Conservation (phyloP, 2,797 vertebrate species). For the Pelodytes ibericus region DNA sequence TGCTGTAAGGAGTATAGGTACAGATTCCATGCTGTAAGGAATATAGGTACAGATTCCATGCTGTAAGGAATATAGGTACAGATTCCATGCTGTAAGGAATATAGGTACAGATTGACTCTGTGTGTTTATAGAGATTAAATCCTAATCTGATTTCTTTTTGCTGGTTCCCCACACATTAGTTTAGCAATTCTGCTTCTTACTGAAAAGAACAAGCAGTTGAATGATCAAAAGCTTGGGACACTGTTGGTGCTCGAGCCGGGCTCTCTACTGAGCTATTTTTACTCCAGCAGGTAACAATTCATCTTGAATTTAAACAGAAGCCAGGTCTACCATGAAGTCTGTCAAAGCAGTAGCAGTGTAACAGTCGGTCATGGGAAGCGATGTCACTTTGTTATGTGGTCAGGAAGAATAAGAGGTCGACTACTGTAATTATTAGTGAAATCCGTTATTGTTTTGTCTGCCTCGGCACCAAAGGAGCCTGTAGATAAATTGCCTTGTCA, state of each 20-base stretch:
- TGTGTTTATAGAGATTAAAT: not conserved
- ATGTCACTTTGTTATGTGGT: slow-evolving; percentile 3
- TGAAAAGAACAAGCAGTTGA: not conserved
- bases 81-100: not conserved
- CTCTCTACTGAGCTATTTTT: slow-evolving; percentile 1
- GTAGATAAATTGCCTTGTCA: slow-evolving; percentile 5
- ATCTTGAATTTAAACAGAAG: not conserved
- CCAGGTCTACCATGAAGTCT: not conserved
- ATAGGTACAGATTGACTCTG: not conserved
- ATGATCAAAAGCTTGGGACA: not conserved
- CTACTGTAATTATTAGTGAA: not conserved
- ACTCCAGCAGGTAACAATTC: not conserved
- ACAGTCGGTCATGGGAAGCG: not conserved
- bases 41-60: too few relatives aligned
- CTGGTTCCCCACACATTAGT: not conserved
- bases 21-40: too few relatives aligned
- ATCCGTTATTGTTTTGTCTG: slow-evolving; percentile 12
- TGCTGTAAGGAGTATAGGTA: too few relatives aligned
- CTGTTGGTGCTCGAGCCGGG: not conserved
- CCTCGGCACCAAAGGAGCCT: not conserved
- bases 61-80: too few relatives aligned
- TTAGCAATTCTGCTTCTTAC: not conserved
- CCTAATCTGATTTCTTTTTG: not conserved
- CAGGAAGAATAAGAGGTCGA: slow-evolving; percentile 1
- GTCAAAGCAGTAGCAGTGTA: not conserved